A percentile compares a stretch with the other conserved stretches of the same genome.
These are phyloP conservation scores for Spermophilus dauricus DNA, from an alignment of 2,113 vertebrate genomes.

Conservation along the genomic window DNA sequence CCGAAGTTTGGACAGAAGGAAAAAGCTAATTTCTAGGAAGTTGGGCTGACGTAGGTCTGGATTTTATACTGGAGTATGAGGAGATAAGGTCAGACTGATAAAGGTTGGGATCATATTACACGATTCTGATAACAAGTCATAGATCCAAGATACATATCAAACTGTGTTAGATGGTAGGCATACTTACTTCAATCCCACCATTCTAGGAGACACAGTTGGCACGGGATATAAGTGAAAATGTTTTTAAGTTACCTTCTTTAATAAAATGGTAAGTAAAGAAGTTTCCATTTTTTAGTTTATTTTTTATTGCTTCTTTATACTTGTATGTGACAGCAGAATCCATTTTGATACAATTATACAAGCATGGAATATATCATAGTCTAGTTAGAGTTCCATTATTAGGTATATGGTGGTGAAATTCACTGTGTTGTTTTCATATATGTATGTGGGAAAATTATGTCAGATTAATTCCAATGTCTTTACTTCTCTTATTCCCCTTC, in stretches of 20 bases:
- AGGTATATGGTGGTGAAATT: no score
- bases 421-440: no score
- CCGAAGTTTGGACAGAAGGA: not conserved
- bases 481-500: no score
- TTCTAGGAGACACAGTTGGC: not conserved
- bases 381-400: no score
- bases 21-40: not conserved
- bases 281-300: slow-evolving; percentile 30
- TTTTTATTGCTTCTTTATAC: no score
- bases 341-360: no score
- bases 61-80: not conserved
- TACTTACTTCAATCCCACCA: not conserved
- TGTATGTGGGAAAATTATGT: no score
- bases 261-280: not conserved
- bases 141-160: not conserved
- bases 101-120: not conserved
- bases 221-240: not conserved
- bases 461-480: no score
- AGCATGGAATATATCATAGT: no score
- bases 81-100: not conserved
- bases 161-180: not conserved
- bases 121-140: not conserved
- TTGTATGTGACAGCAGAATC: no score
- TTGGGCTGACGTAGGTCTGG: not conserved
- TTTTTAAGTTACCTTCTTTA: not conserved